Evolutionary conservation across 2,797 vertebrate species (phyloP), one percentile per base, ranked within the genome.

Genomic region (Steatocranus sp.): DNA sequence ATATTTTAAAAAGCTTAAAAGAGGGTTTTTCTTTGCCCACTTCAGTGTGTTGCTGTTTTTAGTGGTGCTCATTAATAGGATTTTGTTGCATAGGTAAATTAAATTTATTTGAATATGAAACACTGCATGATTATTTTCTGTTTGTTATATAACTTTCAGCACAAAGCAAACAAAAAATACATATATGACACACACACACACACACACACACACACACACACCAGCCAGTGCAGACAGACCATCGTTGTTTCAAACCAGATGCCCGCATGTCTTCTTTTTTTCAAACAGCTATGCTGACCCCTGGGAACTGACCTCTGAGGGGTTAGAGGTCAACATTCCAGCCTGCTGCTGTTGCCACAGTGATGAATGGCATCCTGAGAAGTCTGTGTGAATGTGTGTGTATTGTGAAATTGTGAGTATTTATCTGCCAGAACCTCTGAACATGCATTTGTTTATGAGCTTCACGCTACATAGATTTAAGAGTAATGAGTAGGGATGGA

Each of bases 261-360:
- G 89, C 49, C 86, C 75, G 49, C 43, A 75, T 79, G 51, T 77
- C 87, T 86, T 87, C 75, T 78, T 83, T 77, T 61, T 86, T 82
- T 80, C 83, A 90, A 87, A 56, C 87, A 83, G 87, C 88, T 82
- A 85, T 77, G 75, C 81, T 58, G 83, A 93, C 93, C 90, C 83
- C 36, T 73, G 90, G 83, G 91, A 87, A 81, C 83, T 93, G 96
- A 96, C 96, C 96, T 95, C 89, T 61, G 5, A 15, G 86, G 90
- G 95, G 96, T 95, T 94, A 96, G 86, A 95, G 97, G 95, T 95
- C 96, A 95, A 78, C 82, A 93, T 95, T 92, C 90, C 92, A 94
- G 93, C 89, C 81, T 86, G 86, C 93, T 94, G 88, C 82, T 90
- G 94, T 96, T 94, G 89, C 90, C 93, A 92, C 90, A 90, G 93